Evolutionary conservation across 1,140 invertebrate species (phyloP), one percentile per base, ranked within the genome.

Genomic region (Dryas iulia): DNA sequence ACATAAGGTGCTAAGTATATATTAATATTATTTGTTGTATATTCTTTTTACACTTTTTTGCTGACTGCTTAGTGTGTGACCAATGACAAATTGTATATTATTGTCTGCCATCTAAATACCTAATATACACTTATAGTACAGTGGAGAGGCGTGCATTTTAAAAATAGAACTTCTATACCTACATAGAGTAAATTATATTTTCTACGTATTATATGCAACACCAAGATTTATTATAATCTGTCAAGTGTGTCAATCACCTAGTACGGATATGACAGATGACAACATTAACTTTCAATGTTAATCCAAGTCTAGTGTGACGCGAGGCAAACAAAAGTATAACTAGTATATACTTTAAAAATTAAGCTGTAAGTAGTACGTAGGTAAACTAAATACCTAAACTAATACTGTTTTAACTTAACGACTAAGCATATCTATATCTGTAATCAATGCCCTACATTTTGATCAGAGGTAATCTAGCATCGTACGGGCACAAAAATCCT

Each of bases 381-480:
- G 67, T 66, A 71, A 63, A 53, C 35, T 30, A 23, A 25, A 26
- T 56, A 56, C 24, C 21, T 26, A 25, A 11, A 56, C 53, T 56
- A 56, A 56, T 56, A 56, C 24, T 56, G 24, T 26, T 56, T 24
- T 56, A 56, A 56, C 53, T 71, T 63, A 54, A 47, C 53, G 33
- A 71, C 57, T 58, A 69, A 75, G 67, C 58, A 62, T 59, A 67
- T 54, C 58, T 39, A n/a, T 78, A 85, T 78, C 84, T 76, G 88
- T 91, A 84, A 87, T 92, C 93, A 94, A 97, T 97, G 96, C 96
- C 96, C 92, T 96, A 96, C 95, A 96, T 97, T 94, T 94, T 97
- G 93, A 96, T 97, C 80, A 94, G 96, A 88, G 96, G 96, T 91
- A 97, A 97, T 93, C 94, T 97, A 86, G 95, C 95, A 84, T 96